Conservation (phyloP, 2,797 vertebrate species). For the Sebastes hubbsi region DNA sequence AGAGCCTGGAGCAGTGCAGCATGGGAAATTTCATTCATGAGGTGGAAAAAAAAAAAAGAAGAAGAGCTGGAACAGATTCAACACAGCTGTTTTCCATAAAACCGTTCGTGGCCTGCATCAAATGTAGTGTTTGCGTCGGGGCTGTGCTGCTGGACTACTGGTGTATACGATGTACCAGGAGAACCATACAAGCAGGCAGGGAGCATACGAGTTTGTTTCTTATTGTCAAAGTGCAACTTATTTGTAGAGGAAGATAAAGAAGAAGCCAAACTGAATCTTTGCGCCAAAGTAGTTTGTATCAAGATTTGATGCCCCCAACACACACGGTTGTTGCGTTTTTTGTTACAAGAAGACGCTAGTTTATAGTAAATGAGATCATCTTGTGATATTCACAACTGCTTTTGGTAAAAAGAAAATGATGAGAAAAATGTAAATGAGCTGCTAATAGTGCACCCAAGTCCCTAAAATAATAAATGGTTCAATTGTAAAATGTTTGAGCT, state of each 20-base stretch:
- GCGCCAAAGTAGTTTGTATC: background rate
- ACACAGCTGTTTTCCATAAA: conserved; percentile 79
- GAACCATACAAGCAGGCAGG: conserved; percentile 9
- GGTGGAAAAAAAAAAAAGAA: conserved; percentile 9
- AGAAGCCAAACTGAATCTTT: background rate
- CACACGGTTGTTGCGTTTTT: background rate
- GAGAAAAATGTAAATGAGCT: background rate
- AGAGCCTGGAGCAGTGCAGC: conserved; percentile 76
- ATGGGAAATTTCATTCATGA: conserved; percentile 83
- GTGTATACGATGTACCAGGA: conserved; percentile 5
- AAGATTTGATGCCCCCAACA: too few species aligned
- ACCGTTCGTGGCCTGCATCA: conserved; percentile 65
- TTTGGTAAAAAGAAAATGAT: background rate
- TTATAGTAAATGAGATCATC: background rate
- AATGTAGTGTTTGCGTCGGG: conserved; percentile 43
- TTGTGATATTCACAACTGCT: background rate
- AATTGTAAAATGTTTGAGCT: background rate
- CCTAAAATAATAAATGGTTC: background rate
- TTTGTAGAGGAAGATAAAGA: background rate
- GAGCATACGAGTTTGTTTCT: background rate
- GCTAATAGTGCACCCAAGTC: background rate
- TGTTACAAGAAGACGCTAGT: background rate
- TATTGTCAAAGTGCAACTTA: background rate
- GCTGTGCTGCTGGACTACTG: conserved; percentile 36
- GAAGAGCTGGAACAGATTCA: conserved; percentile 70